Base-by-base conservation (phyloP, 1,140 invertebrate genomes). In the Ceratina australensis region DNA sequence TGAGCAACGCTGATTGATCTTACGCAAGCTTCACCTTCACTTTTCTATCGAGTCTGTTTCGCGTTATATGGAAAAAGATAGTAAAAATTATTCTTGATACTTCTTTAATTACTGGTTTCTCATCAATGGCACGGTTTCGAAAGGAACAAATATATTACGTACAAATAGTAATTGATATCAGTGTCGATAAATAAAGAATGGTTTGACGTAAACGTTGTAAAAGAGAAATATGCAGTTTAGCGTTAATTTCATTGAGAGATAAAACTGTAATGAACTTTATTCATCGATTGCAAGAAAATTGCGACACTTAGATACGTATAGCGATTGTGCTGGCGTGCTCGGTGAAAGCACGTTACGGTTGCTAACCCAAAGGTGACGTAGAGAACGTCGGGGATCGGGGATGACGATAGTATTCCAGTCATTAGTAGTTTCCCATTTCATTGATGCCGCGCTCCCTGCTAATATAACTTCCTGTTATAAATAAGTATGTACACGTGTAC, bases 371-470 rank as follows among this genome's bases (percentile, higher is more conserved):
- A 59, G 71, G 59, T 73, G 71, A 79, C 71, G 77, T 72, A 72
- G 59, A 60, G 59, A 78, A 22, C 15, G 56, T 54, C 4, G 59
- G 57, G 28, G 28, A 33, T 33, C 5, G 28, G 28, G 22, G 49
- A 63, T 78, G 67, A 63, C 75, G 75, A 72, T 77, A 52, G 66
- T 61, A 60, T 77, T 60, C 73, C 66, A 76, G 65, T 76, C 66
- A 77, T 77, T 61, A 66, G 56, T 61, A 33, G 74, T 71, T 76
- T 77, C 47, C 65, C 47, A 77, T 77, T 77, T 77, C 74, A 77
- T 77, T 77, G 74, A 77, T 61, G 56, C 73, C 42, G 20, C 24
- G 20, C 73, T 71, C 24, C 57, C 66, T 52, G 59, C 61, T 28
- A 77, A 52, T 71, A 71, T 16, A 16, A 71, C 74, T 71, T 77